Conservation (phyloP, 2,113 vertebrate species). For the Cavia aperea region DNA sequence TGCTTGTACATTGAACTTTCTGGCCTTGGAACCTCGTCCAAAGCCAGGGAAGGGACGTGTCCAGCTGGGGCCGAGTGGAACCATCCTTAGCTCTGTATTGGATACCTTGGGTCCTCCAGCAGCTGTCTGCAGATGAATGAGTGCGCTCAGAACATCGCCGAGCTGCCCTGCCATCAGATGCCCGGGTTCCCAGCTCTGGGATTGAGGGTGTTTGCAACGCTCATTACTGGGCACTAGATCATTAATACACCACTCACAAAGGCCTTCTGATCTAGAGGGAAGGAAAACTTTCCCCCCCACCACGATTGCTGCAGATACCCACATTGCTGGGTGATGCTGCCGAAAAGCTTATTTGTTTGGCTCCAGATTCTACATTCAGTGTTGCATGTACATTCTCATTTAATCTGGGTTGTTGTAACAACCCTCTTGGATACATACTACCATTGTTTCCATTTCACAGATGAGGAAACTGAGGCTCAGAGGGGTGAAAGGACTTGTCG, state of each 20-base stretch:
- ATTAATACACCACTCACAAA: not conserved
- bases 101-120: not conserved
- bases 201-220: accelerated
- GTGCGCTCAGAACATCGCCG: too few relatives aligned
- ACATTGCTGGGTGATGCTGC: not conserved
- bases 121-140: not conserved
- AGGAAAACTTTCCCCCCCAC: not conserved
- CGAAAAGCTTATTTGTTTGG: not conserved
- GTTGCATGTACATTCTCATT: not conserved
- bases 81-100: not conserved
- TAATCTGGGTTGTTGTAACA: not conserved
- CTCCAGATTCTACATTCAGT: not conserved
- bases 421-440: not conserved
- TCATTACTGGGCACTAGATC: too few relatives aligned
- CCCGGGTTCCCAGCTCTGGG: not conserved
- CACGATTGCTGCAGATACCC: accelerated
- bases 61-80: not conserved
- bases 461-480: not conserved
- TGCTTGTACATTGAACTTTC: accelerated
- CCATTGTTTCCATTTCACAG: not conserved
- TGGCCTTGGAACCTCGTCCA: not conserved
- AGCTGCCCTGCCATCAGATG: not conserved
- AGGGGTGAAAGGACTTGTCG: not conserved
- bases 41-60: not conserved
- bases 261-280: not conserved